Base-by-base conservation (phyloP, 2,113 vertebrate genomes). In the Zosterops lateralis region DNA sequence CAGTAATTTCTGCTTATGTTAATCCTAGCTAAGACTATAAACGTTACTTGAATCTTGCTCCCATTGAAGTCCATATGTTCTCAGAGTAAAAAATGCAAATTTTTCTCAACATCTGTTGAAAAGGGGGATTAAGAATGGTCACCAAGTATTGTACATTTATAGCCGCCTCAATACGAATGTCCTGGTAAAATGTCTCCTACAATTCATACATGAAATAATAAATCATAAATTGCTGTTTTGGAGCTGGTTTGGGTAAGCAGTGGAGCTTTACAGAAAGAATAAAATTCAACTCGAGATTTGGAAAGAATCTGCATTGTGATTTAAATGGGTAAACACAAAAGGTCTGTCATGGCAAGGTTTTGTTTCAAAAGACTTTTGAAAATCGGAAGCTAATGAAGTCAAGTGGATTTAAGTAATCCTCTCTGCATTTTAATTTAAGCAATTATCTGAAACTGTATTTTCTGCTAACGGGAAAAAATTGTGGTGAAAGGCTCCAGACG, bases 381-480 rank as follows among this genome's bases (percentile, higher is more conserved):
- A 95, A 96, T 87, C 65, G 71, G 82, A 75, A 85, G 79, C 67
- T 94, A 87, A 91, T 90, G 71, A 87, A 94, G 84, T 92, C 93
- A 91, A 96, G 87, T 96, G 85, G 90, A 94, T 96, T 93, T 82
- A 60, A 84, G 85, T 96, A 95, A 94, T 95, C 87, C 70, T 45
- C 22, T 75, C 77, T 91, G 87, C 87, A 85, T 96, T 96, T 96
- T 91, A 90, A 95, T 96, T 91, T 76, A 73, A 79, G 90, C 79
- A 92, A 83, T 96, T 96, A 88, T 96, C 81, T 93, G 85, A 61
- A 94, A 83, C 56, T 66, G 20, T 74, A 25, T 83, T 90, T 70
- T 85, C 78, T 95, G 74, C 66, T 95, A 79, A 73, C 0, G 38
- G 42, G 53, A 73, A 22, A 22, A 26, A 79, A 82, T 73, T 87